These are phyloP conservation scores for Vanessa tameamea DNA, from an alignment of 1,140 invertebrate species.

Conservation along the genomic window DNA sequence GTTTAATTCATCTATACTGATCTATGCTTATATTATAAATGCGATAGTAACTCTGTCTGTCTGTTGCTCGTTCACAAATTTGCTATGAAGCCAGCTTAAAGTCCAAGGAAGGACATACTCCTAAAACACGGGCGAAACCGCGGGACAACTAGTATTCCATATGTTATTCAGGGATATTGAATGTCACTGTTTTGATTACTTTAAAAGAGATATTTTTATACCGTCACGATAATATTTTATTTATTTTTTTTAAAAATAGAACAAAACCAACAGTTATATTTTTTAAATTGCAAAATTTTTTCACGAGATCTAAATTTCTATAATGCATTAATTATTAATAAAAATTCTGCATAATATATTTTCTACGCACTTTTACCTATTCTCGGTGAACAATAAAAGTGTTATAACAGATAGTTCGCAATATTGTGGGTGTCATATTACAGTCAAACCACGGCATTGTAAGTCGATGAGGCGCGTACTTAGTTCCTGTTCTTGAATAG, in stretches of 20 bases:
- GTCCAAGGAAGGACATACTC: too few relatives aligned
- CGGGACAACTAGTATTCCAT: too few relatives aligned
- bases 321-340: neutral
- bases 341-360: neutral
- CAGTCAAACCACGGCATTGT: constrained; percentile 68
- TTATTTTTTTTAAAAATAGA: neutral
- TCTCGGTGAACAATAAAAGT: neutral
- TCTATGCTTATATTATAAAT: too few relatives aligned
- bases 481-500: constrained; percentile 59
- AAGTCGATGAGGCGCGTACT: constrained; percentile 41
- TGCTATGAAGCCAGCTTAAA: too few relatives aligned
- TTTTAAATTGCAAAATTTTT: too few relatives aligned
- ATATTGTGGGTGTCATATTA: constrained; percentile 60
- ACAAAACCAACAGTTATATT: too few relatives aligned
- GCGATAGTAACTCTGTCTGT: too few relatives aligned
- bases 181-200: too few relatives aligned
- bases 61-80: too few relatives aligned
- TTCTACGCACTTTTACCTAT: neutral
- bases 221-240: neutral
- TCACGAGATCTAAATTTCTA: neutral
- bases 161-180: too few relatives aligned
- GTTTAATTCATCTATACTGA: too few relatives aligned
- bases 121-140: too few relatives aligned
- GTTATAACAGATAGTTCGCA: constrained; percentile 42
- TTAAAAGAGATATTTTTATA: neutral